Evolutionary conservation across 37 sponge, comb jelly and placozoan species (phyloP).

Genomic region (Lycopodina hypogea): DNA sequence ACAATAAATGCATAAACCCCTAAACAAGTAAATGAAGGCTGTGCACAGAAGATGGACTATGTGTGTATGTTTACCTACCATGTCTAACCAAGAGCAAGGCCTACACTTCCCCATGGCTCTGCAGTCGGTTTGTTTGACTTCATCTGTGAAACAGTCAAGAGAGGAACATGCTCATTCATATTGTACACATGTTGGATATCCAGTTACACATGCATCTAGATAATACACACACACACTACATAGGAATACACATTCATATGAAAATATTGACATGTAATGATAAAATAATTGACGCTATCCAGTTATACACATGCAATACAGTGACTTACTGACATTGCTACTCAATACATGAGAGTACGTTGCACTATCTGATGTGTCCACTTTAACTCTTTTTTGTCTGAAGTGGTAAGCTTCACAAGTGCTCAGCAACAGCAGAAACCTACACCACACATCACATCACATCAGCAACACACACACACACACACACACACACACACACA

Average conservation of each 20-base stretch:
- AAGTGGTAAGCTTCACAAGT: too few relatives aligned
- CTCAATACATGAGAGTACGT: not conserved
- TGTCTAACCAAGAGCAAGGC: constrained; percentile 46
- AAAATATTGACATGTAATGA: too few relatives aligned
- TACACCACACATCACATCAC: not conserved
- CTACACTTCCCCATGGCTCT: constrained; percentile 29
- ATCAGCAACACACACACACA: not conserved
- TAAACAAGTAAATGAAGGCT: too few relatives aligned
- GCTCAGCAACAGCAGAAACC: not conserved
- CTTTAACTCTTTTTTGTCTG: too few relatives aligned
- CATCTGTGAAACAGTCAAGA: not conserved
- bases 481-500: too few relatives aligned
- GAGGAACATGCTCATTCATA: not conserved
- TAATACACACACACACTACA: too few relatives aligned
- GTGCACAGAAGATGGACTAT: not conserved
- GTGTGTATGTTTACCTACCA: constrained; percentile 17
- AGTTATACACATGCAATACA: too few relatives aligned
- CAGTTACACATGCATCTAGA: too few relatives aligned
- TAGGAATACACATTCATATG: too few relatives aligned
- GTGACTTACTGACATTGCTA: not conserved
- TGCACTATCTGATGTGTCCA: not conserved
- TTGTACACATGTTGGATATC: not conserved
- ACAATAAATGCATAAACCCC: too few relatives aligned
- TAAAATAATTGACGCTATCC: too few relatives aligned
- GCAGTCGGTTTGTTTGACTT: constrained; percentile 17